Conservation (phyloP, 2,113 vertebrate species). For the Tricholaema leucomelas region DNA sequence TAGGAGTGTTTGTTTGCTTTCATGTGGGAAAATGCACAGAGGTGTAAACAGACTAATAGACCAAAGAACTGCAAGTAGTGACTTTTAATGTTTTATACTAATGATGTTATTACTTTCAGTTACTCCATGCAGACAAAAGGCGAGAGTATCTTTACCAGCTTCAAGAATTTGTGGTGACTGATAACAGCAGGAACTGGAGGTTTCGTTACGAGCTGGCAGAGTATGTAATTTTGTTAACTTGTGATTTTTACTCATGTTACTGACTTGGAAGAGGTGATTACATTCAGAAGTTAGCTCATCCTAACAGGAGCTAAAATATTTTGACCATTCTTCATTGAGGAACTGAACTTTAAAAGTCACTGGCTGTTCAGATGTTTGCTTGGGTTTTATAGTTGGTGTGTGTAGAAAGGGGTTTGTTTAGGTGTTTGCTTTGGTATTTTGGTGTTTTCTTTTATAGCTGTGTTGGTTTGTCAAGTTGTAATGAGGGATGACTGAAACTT, state of each 20-base stretch:
- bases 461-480: not conserved
- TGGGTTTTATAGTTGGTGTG: too few species aligned
- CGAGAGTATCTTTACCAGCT: constrained; percentile 80
- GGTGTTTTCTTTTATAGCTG: not conserved
- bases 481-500: not conserved
- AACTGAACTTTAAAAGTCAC: not conserved
- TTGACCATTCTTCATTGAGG: not conserved
- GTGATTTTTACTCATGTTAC: not conserved
- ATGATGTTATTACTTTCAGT: constrained; percentile 39
- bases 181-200: constrained; percentile 80
- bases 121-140: constrained; percentile 81
- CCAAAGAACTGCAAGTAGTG: not conserved
- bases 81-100: not conserved
- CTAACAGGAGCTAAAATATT: not conserved
- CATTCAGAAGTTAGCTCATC: not conserved
- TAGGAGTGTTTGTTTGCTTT: not conserved
- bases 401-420: too few species aligned
- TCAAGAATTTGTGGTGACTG: constrained; percentile 79
- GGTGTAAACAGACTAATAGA: not conserved
- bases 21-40: not conserved
- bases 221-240: constrained; percentile 63
- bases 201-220: constrained; percentile 79
- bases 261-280: not conserved
- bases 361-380: not conserved
- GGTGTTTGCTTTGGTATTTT: not conserved